A percentile compares a stretch with the other conserved stretches of the same genome.
Evolutionary conservation across 1,140 invertebrate genomes (phyloP).

Genomic region (Euwallacea fornicatus): DNA sequence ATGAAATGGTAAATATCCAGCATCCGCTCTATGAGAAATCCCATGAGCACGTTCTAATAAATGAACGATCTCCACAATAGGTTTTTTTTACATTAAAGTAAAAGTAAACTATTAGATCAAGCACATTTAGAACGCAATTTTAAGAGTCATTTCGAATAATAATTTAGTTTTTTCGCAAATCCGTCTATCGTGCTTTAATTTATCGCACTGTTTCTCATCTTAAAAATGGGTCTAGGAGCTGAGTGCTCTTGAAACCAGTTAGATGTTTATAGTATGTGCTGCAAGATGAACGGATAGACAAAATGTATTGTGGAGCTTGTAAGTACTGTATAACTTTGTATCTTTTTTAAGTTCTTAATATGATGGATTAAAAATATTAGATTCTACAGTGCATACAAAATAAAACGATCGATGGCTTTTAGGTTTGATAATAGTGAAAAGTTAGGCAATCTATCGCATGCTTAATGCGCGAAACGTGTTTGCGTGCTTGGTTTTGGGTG

Average conservation of each 20-base stretch:
- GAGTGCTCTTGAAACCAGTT: conserved; percentile 2
- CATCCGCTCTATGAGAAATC: conserved; percentile 13
- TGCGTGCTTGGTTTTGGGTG: too few species aligned
- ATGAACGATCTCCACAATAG: conserved; percentile 12
- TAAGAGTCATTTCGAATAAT: conserved; percentile 7
- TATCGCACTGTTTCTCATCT: conserved; percentile 15
- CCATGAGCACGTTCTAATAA: conserved; percentile 19
- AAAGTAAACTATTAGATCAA: conserved; percentile 15
- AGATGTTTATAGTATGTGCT: not conserved
- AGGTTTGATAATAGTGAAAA: too few species aligned
- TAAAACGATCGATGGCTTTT: too few species aligned
- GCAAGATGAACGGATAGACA: not conserved
- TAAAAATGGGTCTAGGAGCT: conserved; percentile 10
- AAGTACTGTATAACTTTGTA: not conserved
- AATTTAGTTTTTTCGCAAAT: conserved; percentile 8
- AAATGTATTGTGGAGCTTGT: not conserved
- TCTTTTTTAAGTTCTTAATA: too few species aligned
- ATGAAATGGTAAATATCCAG: conserved; percentile 31
- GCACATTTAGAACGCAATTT: conserved; percentile 16
- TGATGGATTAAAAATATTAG: too few species aligned
- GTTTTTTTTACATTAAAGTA: conserved; percentile 19
- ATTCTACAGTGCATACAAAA: too few species aligned
- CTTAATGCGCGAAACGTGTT: too few species aligned
- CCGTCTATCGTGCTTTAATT: conserved; percentile 9
- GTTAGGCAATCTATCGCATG: too few species aligned